Conservation (phyloP, 2,888 invertebrate genomes). For the Andrena camellia region DNA sequence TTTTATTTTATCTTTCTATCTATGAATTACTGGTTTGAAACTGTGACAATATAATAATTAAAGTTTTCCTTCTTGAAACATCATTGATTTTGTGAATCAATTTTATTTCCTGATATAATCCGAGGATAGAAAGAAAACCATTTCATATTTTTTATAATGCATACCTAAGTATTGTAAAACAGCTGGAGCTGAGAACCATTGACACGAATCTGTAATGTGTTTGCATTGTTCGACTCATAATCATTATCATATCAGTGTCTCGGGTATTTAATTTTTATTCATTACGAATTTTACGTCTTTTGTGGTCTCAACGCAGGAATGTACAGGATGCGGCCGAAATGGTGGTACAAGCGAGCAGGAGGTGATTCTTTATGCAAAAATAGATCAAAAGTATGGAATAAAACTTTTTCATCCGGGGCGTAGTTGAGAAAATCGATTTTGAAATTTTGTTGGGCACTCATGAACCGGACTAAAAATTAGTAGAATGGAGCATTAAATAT, state of each 20-base stretch:
- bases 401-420: too few species aligned
- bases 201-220: slow-evolving; percentile 38
- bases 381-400: too few species aligned
- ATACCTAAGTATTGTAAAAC: background rate
- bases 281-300: slow-evolving; percentile 25
- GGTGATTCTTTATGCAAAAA: too few species aligned
- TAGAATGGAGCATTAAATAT: too few species aligned
- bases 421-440: too few species aligned
- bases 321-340: too few species aligned
- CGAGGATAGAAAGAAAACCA: background rate
- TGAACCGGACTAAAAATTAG: too few species aligned
- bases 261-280: slow-evolving; percentile 24
- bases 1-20: background rate
- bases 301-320: slow-evolving; percentile 28
- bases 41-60: background rate
- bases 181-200: slow-evolving; percentile 54
- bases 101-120: slow-evolving; percentile 20
- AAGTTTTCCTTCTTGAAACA: background rate
- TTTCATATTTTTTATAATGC: background rate
- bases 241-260: slow-evolving; percentile 49
- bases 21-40: background rate
- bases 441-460: too few species aligned
- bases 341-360: too few species aligned
- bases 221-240: slow-evolving; percentile 23
- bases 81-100: slow-evolving; percentile 3